Percentiles rank a stretch among this genome's conserved stretches.
Evolutionary conservation across 2,113 vertebrate species (phyloP).

Genomic region (Rostratula benghalensis): DNA sequence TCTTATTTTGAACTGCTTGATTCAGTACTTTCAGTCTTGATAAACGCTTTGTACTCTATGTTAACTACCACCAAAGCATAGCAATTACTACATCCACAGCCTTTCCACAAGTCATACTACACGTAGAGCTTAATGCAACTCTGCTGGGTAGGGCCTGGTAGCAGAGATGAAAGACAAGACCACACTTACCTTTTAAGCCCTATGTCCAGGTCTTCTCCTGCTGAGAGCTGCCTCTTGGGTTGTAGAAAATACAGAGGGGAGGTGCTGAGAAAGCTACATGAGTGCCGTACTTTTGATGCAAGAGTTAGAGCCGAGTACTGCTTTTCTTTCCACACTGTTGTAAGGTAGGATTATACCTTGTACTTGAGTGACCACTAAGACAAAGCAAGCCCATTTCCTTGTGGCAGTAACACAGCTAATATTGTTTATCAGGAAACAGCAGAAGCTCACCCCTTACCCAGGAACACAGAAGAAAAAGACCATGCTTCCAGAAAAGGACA

Average conservation of each 20-base stretch:
- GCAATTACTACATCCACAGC: neutral
- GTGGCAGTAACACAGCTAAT: neutral
- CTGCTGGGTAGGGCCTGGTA: neutral
- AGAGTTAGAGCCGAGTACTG: rapidly evolving
- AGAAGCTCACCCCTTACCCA: neutral
- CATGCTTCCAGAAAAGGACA: neutral
- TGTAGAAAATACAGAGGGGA: neutral
- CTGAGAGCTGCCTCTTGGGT: neutral
- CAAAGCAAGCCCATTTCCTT: neutral
- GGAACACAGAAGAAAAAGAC: neutral
- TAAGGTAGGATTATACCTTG: neutral
- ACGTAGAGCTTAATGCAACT: neutral
- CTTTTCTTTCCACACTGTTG: neutral
- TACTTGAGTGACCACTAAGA: neutral
- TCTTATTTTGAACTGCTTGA: no score
- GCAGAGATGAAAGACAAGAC: neutral
- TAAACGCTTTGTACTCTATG: neutral
- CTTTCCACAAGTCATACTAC: neutral
- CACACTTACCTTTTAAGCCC: neutral
- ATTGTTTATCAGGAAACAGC: neutral
- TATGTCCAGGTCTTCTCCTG: neutral
- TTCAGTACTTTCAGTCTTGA: neutral
- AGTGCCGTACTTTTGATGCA: neutral
- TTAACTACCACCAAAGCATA: neutral
- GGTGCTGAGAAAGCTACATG: no score